A percentile compares a stretch with the other conserved stretches of the same genome.
Evolutionary conservation across 2,888 invertebrate genomes (phyloP).

Genomic region (Entomobrya multifasciata): DNA sequence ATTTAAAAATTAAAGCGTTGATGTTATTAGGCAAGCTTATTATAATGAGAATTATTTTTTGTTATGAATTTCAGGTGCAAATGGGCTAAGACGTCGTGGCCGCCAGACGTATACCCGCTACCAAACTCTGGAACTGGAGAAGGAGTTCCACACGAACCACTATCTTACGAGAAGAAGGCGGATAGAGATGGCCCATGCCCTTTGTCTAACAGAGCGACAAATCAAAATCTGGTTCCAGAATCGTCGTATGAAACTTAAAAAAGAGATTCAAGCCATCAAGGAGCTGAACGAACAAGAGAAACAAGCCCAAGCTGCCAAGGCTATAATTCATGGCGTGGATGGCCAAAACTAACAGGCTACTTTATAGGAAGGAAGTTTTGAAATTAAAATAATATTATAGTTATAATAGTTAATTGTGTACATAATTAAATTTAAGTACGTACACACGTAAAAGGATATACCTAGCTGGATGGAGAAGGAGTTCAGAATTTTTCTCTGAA

Average conservation of each 20-base stretch:
- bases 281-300: no score
- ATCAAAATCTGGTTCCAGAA: conserved; percentile 99
- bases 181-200: conserved; percentile 97
- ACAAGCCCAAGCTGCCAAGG: conserved; percentile 96
- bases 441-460: conserved; percentile 36
- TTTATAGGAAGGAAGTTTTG: conserved; percentile 42
- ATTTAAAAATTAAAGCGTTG: no score
- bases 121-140: conserved; percentile 98
- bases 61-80: no score
- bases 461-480: background rate
- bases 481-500: background rate
- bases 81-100: conserved; percentile 95
- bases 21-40: no score
- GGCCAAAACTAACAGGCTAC: conserved; percentile 73
- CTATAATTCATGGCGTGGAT: conserved; percentile 88
- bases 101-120: conserved; percentile 98
- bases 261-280: no score
- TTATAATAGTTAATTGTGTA: conserved; percentile 34
- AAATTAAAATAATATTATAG: background rate
- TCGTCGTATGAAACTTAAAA: conserved; percentile 99
- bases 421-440: conserved; percentile 53
- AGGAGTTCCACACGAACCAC: conserved; percentile 99
- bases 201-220: conserved; percentile 97
- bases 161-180: conserved; percentile 97
- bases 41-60: no score